Percentiles rank a stretch among this genome's conserved stretches.
phyloP scores from a whole-genome alignment of 2,113 vertebrate genomes.

The Nibea albiflora region DNA sequence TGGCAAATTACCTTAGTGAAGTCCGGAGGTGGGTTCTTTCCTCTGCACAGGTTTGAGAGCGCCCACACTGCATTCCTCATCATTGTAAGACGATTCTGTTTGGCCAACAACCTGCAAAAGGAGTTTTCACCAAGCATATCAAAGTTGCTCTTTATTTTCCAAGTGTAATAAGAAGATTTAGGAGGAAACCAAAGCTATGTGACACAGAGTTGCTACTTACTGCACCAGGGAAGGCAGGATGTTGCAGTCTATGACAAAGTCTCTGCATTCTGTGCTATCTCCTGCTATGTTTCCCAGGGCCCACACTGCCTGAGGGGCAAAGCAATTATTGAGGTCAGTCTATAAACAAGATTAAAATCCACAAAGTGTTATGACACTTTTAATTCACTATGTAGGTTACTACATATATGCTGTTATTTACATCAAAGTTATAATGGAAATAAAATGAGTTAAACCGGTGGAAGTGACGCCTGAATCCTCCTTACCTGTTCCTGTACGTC shows the following conservation, averaged over 20 bases:
- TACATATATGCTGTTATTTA: background rate
- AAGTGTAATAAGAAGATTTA: background rate
- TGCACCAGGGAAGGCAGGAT: conserved; percentile 96
- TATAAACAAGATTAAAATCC: conserved; percentile 8
- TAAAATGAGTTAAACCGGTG: background rate
- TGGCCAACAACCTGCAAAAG: conserved; percentile 90
- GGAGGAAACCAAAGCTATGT: background rate
- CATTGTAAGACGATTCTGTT: conserved; percentile 98
- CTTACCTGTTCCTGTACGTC: conserved; percentile 98
- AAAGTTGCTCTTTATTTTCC: background rate
- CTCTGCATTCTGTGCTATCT: conserved; percentile 97
- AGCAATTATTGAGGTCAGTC: conserved; percentile 23
- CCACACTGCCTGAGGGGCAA: conserved; percentile 92
- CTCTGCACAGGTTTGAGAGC: conserved; percentile 97
- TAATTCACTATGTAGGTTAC: background rate
- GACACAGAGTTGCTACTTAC: conserved; percentile 84
- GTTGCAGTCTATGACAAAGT: conserved; percentile 97
- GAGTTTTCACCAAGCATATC: background rate
- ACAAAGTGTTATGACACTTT: background rate
- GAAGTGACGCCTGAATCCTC: background rate
- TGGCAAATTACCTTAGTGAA: conserved; percentile 89
- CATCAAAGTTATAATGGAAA: background rate
- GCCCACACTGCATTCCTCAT: conserved; percentile 99
- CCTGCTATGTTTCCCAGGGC: conserved; percentile 98
- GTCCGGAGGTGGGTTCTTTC: conserved; percentile 98